Conservation (phyloP, 2,797 vertebrate genomes). For the Syndactyla subalaris region DNA sequence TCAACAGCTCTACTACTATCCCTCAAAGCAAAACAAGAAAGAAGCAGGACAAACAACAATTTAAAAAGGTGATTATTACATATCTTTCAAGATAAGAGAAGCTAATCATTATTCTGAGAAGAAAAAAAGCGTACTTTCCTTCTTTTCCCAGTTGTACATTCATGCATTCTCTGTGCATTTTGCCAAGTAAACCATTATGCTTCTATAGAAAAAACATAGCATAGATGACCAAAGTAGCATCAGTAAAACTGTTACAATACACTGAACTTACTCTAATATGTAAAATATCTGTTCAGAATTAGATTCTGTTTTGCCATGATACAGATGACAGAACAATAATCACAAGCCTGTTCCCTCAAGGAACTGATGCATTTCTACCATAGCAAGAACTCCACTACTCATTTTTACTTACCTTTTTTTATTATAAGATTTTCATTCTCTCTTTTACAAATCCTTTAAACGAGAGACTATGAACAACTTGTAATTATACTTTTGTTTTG, state of each 20-base stretch:
- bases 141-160: background rate
- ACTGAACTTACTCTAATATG: background rate
- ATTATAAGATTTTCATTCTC: background rate
- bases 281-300: background rate
- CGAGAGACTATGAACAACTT: background rate
- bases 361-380: background rate
- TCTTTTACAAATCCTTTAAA: conserved; percentile 38
- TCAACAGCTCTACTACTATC: background rate
- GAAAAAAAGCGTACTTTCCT: background rate
- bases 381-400: background rate
- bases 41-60: background rate
- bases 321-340: background rate
- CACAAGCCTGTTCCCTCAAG: background rate
- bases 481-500: background rate
- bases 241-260: background rate
- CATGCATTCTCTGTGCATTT: background rate
- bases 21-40: background rate
- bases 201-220: background rate
- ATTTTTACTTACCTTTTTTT: conserved; percentile 24
- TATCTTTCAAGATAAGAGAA: background rate
- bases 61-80: background rate
- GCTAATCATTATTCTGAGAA: background rate
- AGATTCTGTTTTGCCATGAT: background rate
- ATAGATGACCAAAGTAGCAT: background rate
- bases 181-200: background rate